Conservation (phyloP, 1,140 invertebrate genomes). For the Conus betulinus region DNA sequence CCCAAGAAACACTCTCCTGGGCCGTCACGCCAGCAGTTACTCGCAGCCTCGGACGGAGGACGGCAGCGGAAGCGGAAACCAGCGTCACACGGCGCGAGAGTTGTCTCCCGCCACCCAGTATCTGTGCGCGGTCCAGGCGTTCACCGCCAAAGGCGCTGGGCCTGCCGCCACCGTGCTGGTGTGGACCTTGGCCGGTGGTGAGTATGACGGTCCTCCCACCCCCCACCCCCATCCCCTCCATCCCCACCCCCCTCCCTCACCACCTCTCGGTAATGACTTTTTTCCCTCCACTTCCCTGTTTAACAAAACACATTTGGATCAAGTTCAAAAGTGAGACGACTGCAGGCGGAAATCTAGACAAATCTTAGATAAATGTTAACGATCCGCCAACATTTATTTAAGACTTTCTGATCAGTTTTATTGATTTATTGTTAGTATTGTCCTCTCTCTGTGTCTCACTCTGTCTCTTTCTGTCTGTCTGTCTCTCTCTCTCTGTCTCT, state of each 20-base stretch:
- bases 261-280: background rate
- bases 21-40: background rate
- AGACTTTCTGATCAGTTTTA: background rate
- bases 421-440: background rate
- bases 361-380: too few relatives aligned
- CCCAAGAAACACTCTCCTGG: slow-evolving; percentile 16
- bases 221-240: too few relatives aligned
- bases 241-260: background rate
- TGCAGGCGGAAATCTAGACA: too few relatives aligned
- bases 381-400: too few relatives aligned
- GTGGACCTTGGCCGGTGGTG: slow-evolving; percentile 79
- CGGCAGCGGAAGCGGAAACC: background rate
- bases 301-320: too few relatives aligned
- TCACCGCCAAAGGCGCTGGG: slow-evolving; percentile 81
- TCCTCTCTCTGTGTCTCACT: background rate
- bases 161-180: slow-evolving; percentile 77
- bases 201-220: too few relatives aligned
- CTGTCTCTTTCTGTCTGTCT: too few relatives aligned
- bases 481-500: too few relatives aligned
- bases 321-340: too few relatives aligned
- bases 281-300: background rate
- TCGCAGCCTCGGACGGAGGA: background rate
- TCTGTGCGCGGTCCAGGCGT: slow-evolving; percentile 82
- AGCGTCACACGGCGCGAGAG: slow-evolving; percentile 67
- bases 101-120: slow-evolving; percentile 85